These are phyloP conservation scores for Sorex fumeus DNA, from an alignment of 2,113 vertebrate species.

Conservation along the genomic window DNA sequence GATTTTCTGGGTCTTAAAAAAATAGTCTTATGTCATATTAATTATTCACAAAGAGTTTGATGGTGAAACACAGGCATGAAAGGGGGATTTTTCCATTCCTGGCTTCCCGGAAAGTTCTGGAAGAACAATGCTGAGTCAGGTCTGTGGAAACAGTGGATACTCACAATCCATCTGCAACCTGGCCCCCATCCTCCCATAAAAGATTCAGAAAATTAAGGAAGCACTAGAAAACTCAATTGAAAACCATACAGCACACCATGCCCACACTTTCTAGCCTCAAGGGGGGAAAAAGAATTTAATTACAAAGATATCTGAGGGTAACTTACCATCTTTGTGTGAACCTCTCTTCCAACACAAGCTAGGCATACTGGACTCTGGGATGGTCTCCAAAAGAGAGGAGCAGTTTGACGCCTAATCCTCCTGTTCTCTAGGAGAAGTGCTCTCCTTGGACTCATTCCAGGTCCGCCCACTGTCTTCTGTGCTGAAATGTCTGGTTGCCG, in stretches of 20 bases:
- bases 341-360: neutral
- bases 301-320: neutral
- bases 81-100: slow-evolving; percentile 56
- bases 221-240: neutral
- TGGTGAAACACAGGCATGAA: neutral
- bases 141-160: neutral
- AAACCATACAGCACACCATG: neutral
- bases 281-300: neutral
- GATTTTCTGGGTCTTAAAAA: neutral
- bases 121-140: neutral
- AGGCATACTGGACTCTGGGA: accelerated
- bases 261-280: neutral
- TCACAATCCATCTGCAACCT: neutral
- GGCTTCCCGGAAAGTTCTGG: neutral
- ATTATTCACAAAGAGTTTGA: slow-evolving; percentile 15
- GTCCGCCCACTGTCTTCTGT: neutral
- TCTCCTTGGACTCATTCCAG: neutral
- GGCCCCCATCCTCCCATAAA: neutral
- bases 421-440: neutral
- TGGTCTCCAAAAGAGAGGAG: neutral
- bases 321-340: neutral
- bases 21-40: slow-evolving; percentile 37
- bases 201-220: neutral
- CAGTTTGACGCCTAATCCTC: neutral
- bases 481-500: neutral